A percentile compares a stretch with the other conserved stretches of the same genome.
These are phyloP conservation scores for Volucella inanis DNA, from an alignment of 2,888 invertebrate genomes.

Conservation along the genomic window DNA sequence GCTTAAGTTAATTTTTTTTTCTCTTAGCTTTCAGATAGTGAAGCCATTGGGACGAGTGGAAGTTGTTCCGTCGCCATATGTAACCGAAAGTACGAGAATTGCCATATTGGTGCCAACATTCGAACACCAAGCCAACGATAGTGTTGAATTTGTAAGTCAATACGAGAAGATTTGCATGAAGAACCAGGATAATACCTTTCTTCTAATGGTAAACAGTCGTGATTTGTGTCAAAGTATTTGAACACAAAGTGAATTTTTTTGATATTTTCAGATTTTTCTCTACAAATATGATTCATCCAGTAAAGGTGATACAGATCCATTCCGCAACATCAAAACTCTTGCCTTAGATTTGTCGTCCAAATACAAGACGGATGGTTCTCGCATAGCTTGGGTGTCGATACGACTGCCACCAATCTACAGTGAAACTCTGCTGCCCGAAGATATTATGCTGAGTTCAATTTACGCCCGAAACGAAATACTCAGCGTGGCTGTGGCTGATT, in stretches of 20 bases:
- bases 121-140: conserved; percentile 84
- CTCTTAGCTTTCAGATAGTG: conserved; percentile 88
- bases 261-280: conserved; percentile 85
- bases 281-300: conserved; percentile 86
- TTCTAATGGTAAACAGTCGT: conserved; percentile 86
- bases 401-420: conserved; percentile 84
- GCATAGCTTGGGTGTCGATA: conserved; percentile 89
- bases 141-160: conserved; percentile 87
- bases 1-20: conserved; percentile 24
- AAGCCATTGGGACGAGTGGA: conserved; percentile 94
- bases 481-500: conserved; percentile 86
- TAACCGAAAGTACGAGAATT: conserved; percentile 95
- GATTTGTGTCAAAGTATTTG: neutral
- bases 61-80: conserved; percentile 95
- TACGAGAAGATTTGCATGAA: conserved; percentile 90
- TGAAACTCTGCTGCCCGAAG: conserved; percentile 71
- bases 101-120: conserved; percentile 89
- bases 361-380: conserved; percentile 87
- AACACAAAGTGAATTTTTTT: conserved; percentile 43
- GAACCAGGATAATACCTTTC: conserved; percentile 90
- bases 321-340: conserved; percentile 86
- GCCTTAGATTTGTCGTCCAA: conserved; percentile 86
- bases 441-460: conserved; percentile 81
- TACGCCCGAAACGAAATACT: conserved; percentile 82
- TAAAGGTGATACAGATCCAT: conserved; percentile 86